Percentiles rank a stretch among this genome's conserved stretches.
Evolutionary conservation across 2,113 vertebrate species (phyloP).

Genomic region (Pseudorasbora parva): DNA sequence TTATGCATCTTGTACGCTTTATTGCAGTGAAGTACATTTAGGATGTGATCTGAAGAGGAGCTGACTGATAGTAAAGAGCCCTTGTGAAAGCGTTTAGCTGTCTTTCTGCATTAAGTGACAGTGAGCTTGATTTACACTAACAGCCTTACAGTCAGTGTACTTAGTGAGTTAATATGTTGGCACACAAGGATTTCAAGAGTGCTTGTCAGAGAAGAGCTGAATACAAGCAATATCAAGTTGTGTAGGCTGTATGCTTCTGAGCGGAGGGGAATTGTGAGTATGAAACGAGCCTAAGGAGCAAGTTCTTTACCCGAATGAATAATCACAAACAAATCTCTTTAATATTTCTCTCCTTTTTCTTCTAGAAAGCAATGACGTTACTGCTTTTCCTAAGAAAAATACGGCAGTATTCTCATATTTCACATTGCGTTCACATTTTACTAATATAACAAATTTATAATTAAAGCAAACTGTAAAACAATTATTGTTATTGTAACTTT

Average conservation of each 20-base stretch:
- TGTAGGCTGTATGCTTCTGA: conserved; percentile 43
- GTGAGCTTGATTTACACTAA: conserved; percentile 34
- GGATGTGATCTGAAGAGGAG: not conserved
- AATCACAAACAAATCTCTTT: no score
- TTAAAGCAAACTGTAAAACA: no score
- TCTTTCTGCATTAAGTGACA: conserved; percentile 2
- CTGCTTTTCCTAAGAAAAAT: not conserved
- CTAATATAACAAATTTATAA: not conserved
- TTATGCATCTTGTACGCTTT: not conserved
- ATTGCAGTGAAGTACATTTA: not conserved
- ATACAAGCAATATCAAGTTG: conserved; percentile 37
- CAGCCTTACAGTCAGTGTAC: not conserved
- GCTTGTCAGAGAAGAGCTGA: conserved; percentile 38
- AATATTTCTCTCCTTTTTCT: no score
- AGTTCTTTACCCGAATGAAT: no score
- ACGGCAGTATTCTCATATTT: not conserved
- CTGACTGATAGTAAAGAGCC: not conserved
- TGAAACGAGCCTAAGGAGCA: not conserved
- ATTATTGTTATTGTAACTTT: not conserved
- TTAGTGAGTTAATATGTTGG: conserved; percentile 34
- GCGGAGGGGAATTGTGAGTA: not conserved
- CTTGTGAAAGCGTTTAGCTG: not conserved
- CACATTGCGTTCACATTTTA: not conserved
- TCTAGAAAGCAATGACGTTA: no score
- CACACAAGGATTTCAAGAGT: conserved; percentile 21